These are phyloP conservation scores for Poeciliopsis turneri DNA, from an alignment of 2,797 vertebrate species.

Conservation along the genomic window DNA sequence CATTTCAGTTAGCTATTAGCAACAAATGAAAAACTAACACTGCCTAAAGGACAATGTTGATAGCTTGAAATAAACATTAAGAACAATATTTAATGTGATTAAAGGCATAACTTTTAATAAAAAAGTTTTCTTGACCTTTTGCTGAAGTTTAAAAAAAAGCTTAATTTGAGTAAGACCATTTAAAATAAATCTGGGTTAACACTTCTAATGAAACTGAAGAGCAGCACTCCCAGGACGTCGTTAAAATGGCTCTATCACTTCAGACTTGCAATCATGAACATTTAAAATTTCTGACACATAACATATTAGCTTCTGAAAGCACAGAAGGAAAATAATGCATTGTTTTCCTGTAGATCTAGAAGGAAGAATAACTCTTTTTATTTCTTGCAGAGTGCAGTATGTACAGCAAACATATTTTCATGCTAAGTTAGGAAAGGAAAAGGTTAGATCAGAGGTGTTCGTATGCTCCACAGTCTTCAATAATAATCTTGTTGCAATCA, in stretches of 20 bases:
- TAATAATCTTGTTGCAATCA: neutral
- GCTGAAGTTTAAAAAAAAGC: neutral
- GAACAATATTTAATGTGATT: neutral
- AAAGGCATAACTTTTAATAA: neutral
- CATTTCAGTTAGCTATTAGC: neutral
- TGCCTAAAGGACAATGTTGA: neutral
- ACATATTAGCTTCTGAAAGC: neutral
- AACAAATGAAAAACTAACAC: neutral
- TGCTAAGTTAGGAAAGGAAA: neutral
- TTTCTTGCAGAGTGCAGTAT: neutral
- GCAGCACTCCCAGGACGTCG: neutral
- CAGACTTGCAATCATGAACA: neutral
- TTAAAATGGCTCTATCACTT: neutral
- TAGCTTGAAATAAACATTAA: neutral
- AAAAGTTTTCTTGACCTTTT: neutral
- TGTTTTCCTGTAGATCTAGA: neutral
- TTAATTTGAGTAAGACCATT: neutral
- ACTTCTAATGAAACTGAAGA: neutral
- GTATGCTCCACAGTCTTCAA: neutral
- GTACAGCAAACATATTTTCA: neutral
- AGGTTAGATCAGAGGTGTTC: neutral
- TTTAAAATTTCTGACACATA: neutral
- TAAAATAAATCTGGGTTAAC: neutral
- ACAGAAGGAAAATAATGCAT: neutral
- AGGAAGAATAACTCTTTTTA: neutral